Conservation (phyloP, 2,888 invertebrate species). For the Troglohyphantes excavatus region DNA sequence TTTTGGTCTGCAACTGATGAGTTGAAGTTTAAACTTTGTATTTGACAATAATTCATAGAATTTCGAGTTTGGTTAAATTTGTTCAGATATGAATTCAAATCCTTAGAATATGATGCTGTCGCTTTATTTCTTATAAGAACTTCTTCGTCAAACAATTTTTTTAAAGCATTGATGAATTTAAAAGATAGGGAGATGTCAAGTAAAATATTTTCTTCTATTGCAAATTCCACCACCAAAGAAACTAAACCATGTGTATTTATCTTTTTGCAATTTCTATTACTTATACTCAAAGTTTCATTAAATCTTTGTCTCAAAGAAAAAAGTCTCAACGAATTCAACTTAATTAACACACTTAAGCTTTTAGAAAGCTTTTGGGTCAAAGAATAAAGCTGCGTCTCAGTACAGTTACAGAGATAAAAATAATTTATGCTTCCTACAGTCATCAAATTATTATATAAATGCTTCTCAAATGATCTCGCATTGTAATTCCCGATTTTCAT, state of each 20-base stretch:
- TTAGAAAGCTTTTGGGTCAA: slow-evolving; percentile 17
- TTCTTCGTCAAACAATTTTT: neutral
- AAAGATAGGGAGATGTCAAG: neutral
- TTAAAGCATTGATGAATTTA: neutral
- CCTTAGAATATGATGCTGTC: neutral
- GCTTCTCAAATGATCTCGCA: neutral
- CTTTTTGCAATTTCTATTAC: slow-evolving; percentile 5
- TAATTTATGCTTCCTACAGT: neutral
- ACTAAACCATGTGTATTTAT: slow-evolving; percentile 2
- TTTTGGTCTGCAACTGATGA: neutral
- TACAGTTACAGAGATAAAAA: neutral
- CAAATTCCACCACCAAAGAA: neutral
- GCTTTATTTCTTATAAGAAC: neutral
- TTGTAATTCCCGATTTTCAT: neutral
- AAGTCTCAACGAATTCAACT: neutral
- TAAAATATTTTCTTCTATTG: neutral
- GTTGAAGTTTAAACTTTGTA: neutral
- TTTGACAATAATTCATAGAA: slow-evolving; percentile 6
- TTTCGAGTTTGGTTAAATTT: neutral
- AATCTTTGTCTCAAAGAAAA: neutral
- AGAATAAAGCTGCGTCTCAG: neutral
- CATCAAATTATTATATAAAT: neutral
- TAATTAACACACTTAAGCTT: neutral
- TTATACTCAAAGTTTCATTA: neutral
- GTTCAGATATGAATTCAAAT: neutral